These are phyloP conservation scores for Halcyon smyrnensis DNA, from an alignment of 2,797 vertebrate genomes.

Conservation along the genomic window DNA sequence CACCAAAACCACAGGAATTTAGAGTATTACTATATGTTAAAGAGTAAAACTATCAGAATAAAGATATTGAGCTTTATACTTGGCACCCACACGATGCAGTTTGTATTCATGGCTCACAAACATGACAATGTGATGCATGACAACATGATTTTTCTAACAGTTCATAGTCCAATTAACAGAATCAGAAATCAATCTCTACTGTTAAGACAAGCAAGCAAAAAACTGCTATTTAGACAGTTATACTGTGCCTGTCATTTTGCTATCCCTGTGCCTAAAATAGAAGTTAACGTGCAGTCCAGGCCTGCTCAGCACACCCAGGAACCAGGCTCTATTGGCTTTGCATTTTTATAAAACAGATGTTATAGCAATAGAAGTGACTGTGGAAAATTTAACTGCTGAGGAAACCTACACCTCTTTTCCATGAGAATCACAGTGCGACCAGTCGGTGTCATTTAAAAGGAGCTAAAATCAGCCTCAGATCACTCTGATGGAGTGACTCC, in stretches of 20 bases:
- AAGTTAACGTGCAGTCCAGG: not conserved
- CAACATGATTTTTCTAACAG: not conserved
- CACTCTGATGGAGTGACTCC: not conserved
- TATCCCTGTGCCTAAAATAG: not conserved
- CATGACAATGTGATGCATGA: not conserved
- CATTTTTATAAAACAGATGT: conserved; percentile 38
- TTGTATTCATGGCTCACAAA: not conserved
- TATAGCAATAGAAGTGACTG: not conserved
- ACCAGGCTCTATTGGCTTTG: not conserved
- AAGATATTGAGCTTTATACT: not conserved
- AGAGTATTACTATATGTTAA: not conserved
- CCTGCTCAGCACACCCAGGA: not conserved
- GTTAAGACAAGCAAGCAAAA: conserved; percentile 9
- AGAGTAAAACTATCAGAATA: not conserved
- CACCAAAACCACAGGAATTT: not conserved
- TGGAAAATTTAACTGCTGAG: not conserved
- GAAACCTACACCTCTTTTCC: not conserved
- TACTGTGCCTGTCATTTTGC: not conserved
- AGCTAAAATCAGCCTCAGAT: not conserved
- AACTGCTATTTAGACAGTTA: not conserved
- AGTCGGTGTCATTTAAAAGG: not conserved
- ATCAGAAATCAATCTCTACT: conserved; percentile 17
- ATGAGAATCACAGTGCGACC: not conserved
- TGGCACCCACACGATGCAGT: not conserved
- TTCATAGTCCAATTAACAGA: conserved; percentile 21